Conservation (phyloP, 2,797 vertebrate species). For the Tenualosa thibaudeaui region DNA sequence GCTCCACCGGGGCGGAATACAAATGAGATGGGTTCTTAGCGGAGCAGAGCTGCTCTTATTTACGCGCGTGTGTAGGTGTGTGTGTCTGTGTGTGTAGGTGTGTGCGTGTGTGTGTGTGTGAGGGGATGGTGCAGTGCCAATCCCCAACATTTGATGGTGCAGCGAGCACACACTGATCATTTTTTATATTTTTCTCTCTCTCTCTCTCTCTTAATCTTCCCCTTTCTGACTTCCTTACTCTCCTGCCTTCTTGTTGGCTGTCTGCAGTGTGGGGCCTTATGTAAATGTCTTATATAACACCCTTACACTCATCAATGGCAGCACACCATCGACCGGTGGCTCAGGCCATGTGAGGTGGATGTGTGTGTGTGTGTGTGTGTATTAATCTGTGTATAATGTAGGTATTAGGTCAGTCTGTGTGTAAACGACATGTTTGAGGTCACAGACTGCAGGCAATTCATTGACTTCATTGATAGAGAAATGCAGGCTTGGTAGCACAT, state of each 20-base stretch:
- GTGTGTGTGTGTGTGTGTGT: conserved; percentile 36
- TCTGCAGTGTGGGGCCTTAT: conserved; percentile 63
- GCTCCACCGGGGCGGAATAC: conserved; percentile 35
- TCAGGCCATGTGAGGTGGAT: conserved; percentile 52
- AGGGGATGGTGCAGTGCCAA: conserved; percentile 72
- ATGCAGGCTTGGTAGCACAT: neutral
- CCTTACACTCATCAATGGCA: conserved; percentile 63
- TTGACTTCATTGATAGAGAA: neutral
- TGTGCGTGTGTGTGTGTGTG: conserved; percentile 47
- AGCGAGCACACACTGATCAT: conserved; percentile 40
- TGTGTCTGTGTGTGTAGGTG: conserved; percentile 34
- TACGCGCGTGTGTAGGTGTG: conserved; percentile 26
- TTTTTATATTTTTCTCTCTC: neutral
- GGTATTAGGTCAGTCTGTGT: neutral
- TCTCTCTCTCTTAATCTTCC: neutral
- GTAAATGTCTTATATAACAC: conserved; percentile 78
- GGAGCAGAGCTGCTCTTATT: neutral
- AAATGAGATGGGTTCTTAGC: conserved; percentile 30
- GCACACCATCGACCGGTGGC: conserved; percentile 56
- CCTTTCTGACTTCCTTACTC: neutral
- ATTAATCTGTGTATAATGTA: neutral
- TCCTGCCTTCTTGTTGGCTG: neutral
- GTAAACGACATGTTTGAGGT: neutral
- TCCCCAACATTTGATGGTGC: conserved; percentile 68
- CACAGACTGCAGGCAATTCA: neutral